These are phyloP conservation scores for Dione vanillae DNA, from an alignment of 2,888 invertebrate species.

Conservation along the genomic window DNA sequence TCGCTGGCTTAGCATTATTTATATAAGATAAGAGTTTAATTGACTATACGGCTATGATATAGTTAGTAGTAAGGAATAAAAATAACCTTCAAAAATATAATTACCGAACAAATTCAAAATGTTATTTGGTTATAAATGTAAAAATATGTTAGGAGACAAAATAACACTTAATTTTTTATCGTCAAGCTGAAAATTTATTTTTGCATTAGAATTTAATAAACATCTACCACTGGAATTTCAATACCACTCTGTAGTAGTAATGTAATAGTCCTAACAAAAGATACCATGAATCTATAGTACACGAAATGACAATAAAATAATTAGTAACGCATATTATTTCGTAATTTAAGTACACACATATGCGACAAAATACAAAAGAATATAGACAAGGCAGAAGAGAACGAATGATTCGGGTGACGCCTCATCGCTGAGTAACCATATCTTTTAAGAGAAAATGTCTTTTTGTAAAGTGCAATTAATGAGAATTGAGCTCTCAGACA, in stretches of 20 bases:
- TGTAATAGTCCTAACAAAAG: no score
- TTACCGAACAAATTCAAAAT: not conserved
- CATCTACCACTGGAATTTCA: no score
- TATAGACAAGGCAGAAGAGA: not conserved
- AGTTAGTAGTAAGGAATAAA: not conserved
- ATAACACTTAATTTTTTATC: no score
- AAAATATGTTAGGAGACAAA: no score
- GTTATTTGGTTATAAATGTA: not conserved
- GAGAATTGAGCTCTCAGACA: not conserved
- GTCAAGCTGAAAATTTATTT: no score
- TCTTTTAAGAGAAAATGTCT: not conserved
- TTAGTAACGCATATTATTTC: not conserved
- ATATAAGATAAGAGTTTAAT: not conserved
- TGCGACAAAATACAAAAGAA: not conserved
- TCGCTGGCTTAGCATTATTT: not conserved
- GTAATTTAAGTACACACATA: not conserved
- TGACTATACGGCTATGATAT: not conserved
- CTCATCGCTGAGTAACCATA: no score
- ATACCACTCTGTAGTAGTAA: no score
- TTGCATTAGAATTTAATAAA: no score
- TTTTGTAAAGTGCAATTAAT: not conserved
- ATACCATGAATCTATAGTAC: no score
- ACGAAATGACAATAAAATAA: no score
- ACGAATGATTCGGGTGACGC: not conserved
- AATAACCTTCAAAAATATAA: not conserved